Evolutionary conservation across 2,888 invertebrate species (phyloP).

Genomic region (Phortica okadai): DNA sequence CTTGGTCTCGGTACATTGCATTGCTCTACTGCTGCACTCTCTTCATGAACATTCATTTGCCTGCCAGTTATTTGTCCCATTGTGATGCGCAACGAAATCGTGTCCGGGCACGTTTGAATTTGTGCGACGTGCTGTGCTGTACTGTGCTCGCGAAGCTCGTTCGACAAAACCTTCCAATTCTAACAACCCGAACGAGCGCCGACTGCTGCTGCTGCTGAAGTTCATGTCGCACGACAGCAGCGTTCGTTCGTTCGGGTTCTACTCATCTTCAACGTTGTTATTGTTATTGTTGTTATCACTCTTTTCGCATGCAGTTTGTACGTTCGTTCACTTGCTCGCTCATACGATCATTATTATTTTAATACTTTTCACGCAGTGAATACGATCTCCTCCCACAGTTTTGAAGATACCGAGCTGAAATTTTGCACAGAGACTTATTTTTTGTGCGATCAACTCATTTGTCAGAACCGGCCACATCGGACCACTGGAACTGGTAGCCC

Average conservation of each 20-base stretch:
- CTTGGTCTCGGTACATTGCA: too few relatives aligned
- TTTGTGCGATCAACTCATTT: too few relatives aligned
- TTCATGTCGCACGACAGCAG: not conserved
- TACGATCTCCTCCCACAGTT: too few relatives aligned
- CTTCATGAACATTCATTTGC: constrained; percentile 42
- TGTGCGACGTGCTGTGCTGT: not conserved
- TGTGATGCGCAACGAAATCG: constrained; percentile 49
- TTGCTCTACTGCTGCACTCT: not conserved
- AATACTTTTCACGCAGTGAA: constrained; percentile 29
- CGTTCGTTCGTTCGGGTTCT: constrained; percentile 16
- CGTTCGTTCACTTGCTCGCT: not conserved
- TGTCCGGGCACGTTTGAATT: not conserved
- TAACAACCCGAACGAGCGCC: too few relatives aligned
- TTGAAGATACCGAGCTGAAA: too few relatives aligned
- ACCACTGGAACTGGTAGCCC: too few relatives aligned
- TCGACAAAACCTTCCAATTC: too few relatives aligned
- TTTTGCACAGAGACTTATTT: too few relatives aligned
- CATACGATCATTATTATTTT: not conserved
- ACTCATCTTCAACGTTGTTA: constrained; percentile 55
- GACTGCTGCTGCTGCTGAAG: too few relatives aligned
- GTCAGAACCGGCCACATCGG: too few relatives aligned
- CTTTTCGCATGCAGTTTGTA: constrained; percentile 1
- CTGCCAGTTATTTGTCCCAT: constrained; percentile 70
- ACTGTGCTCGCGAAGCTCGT: too few relatives aligned
- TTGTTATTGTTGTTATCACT: constrained; percentile 56